Base-by-base conservation (phyloP, 2,888 invertebrate species). In the Drosophila nr. perissopoda region DNA sequence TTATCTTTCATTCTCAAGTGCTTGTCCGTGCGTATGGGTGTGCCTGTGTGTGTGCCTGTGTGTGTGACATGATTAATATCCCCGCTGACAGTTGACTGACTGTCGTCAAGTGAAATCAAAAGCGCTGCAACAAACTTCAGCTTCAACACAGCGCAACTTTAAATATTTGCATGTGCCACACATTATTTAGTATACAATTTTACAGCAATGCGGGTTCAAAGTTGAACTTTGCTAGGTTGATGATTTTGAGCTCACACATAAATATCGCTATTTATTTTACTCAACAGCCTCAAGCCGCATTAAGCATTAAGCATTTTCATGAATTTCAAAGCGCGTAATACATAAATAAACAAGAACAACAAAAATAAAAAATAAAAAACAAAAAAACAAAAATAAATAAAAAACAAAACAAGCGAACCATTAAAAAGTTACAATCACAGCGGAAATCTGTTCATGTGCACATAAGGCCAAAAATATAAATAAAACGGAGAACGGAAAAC, bases 11-110 rank as follows among this genome's bases (percentile, higher is more conserved):
- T 60, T 21, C 61, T 68, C 68, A 54, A 65, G 64, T 71, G 70
- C 34, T 29, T 62, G 67, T 63, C 59, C 51, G 54, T 60, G 33
- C 38, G 36, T 31, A 33, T 36, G 59, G 33, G 51, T 16, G 63
- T 21, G 48, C 67, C 57, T 64, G 64, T 54, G 59, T 64, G 70
- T 64, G 63, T 68, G 62, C 21, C 29, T 38, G 56, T 36, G 64
- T 60, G 66, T 70, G 67, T 91, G 91, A 91, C 91, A 91, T 92
- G 91, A 92, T 91, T 91, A 91, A 92, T 92, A 80, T 79, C 73
- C 78, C 81, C 88, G 91, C 89, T 92, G 91, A 91, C 91, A 90
- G 89, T 86, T 82, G 87, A 88, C 90, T 88, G 87, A 88, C 83
- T 88, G 73, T 82, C 83, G 79, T 88, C 89, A 85, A 85, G 83